phyloP scores from a whole-genome alignment of 2,113 vertebrate genomes.

The Silurus asotus region DNA sequence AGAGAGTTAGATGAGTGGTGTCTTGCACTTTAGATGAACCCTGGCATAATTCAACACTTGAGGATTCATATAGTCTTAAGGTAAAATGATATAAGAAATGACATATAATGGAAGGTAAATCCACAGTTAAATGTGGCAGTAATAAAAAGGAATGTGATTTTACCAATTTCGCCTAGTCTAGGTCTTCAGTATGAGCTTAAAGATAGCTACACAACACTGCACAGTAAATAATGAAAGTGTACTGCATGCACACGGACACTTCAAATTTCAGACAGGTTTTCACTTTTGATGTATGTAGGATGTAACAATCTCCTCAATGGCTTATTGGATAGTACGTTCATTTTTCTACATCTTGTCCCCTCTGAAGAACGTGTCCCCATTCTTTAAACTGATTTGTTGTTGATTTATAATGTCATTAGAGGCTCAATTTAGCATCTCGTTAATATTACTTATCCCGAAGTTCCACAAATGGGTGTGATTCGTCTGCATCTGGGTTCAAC shows the following conservation, averaged over 20 bases:
- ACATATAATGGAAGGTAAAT: neutral
- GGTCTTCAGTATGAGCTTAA: neutral
- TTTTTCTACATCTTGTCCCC: constrained; percentile 37
- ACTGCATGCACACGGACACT: neutral
- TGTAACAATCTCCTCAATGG: constrained; percentile 30
- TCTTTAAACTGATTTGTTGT: constrained; percentile 55
- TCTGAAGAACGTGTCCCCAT: constrained; percentile 32
- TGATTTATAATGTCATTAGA: constrained; percentile 60
- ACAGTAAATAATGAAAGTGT: neutral
- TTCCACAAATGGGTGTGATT: constrained; percentile 58
- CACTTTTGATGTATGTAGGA: constrained; percentile 35
- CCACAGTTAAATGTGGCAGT: neutral
- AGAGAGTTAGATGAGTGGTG: constrained; percentile 4
- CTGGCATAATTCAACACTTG: constrained; percentile 11
- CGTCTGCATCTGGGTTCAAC: constrained; percentile 56
- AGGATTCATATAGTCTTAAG: constrained; percentile 4
- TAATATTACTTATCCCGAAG: constrained; percentile 60
- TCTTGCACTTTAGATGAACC: constrained; percentile 6
- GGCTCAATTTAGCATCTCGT: constrained; percentile 60
- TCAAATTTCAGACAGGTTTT: constrained; percentile 1
- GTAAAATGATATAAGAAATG: neutral
- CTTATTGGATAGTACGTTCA: constrained; percentile 35
- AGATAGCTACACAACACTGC: neutral
- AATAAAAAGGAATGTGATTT: neutral
- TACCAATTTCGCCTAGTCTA: neutral